Conservation (phyloP, 1,140 invertebrate genomes). For the Bombus waltoni region DNA sequence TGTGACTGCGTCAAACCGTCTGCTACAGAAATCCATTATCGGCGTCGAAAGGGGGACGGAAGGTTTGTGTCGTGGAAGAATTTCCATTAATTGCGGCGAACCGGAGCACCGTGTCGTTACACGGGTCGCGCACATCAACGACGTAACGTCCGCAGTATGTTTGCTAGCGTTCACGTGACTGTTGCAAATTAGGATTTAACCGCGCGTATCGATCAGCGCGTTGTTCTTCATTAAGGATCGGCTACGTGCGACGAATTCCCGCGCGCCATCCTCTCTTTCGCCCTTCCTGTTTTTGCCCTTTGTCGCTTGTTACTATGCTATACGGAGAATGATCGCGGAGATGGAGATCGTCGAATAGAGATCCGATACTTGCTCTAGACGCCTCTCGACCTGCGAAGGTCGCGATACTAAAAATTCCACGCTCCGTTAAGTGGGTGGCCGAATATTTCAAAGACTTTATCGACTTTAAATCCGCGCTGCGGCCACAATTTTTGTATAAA, state of each 20-base stretch:
- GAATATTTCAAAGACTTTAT: too few species aligned
- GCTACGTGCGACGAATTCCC: slow-evolving; percentile 30
- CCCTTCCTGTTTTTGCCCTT: not conserved
- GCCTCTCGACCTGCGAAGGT: too few species aligned
- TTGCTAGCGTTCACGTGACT: slow-evolving; percentile 76
- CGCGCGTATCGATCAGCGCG: slow-evolving; percentile 66
- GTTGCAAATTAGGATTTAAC: slow-evolving; percentile 75
- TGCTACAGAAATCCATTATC: slow-evolving; percentile 36
- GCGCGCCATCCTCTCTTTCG: not conserved
- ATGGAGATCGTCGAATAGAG: too few species aligned
- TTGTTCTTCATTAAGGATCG: slow-evolving; percentile 63
- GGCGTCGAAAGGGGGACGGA: slow-evolving; percentile 25
- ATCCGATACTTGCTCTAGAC: too few species aligned
- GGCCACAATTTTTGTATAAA: too few species aligned
- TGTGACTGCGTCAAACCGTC: slow-evolving; percentile 9
- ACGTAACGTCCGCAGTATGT: slow-evolving; percentile 65
- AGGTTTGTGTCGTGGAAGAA: slow-evolving; percentile 39
- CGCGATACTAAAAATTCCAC: too few species aligned
- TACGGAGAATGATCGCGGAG: too few species aligned
- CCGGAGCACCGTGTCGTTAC: slow-evolving; percentile 63
- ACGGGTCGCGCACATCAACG: slow-evolving; percentile 33
- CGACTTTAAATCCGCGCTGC: too few species aligned
- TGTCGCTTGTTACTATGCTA: not conserved
- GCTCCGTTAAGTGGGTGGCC: too few species aligned
- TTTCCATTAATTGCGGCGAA: slow-evolving; percentile 75